A percentile compares a stretch with the other conserved stretches of the same genome.
These are phyloP conservation scores for Lynx canadensis DNA, from an alignment of 2,113 vertebrate species.

Conservation along the genomic window DNA sequence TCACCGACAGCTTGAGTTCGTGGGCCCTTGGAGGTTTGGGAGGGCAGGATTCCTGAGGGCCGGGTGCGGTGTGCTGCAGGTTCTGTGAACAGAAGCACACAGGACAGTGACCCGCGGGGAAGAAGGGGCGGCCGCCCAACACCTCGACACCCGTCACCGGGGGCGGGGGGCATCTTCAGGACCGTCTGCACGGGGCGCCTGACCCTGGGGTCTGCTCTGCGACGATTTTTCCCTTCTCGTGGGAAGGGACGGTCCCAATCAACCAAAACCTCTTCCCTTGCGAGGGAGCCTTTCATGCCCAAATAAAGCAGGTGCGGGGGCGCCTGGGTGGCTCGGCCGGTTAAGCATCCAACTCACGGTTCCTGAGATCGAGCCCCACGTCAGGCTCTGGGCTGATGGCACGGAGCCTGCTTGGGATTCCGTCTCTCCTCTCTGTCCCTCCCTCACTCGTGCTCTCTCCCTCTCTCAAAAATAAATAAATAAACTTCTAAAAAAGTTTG, in stretches of 20 bases:
- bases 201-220: no score
- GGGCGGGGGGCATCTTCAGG: fast-evolving
- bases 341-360: no score
- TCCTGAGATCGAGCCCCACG: no score
- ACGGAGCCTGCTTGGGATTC: no score
- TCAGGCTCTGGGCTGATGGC: no score
- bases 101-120: fast-evolving
- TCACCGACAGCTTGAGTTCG: slow-evolving; percentile 94
- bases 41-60: slow-evolving; percentile 88
- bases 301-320: background rate
- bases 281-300: fast-evolving
- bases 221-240: fast-evolving
- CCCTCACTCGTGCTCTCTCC: no score
- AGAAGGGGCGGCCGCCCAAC: fast-evolving
- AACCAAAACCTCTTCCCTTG: background rate
- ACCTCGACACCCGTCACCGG: fast-evolving
- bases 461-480: no score
- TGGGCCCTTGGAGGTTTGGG: slow-evolving; percentile 97
- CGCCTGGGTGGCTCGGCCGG: no score
- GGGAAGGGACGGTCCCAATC: fast-evolving
- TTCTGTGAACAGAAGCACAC: slow-evolving; percentile 82
- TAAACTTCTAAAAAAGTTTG: no score
- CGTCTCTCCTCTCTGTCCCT: no score
- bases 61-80: slow-evolving; percentile 67
- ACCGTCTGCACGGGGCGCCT: no score